phyloP scores from a whole-genome alignment of 1,140 invertebrate species.

The Sminthurinus signatus region DNA sequence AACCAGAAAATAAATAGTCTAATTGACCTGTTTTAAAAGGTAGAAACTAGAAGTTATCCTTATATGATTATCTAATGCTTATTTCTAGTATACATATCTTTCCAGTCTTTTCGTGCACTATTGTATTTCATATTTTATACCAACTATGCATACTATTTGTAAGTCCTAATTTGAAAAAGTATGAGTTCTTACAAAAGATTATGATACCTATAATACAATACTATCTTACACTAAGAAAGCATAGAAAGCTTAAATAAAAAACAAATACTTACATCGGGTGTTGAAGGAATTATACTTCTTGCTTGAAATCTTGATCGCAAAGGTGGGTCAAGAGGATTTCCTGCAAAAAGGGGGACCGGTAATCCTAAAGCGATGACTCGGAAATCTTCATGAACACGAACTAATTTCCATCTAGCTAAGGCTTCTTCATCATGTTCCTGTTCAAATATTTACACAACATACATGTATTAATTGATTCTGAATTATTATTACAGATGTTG shows the following conservation, averaged over 20 bases:
- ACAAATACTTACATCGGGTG: slow-evolving; percentile 54
- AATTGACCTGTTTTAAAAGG: no score
- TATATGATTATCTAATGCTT: no score
- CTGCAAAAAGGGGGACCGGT: slow-evolving; percentile 77
- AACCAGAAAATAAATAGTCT: no score
- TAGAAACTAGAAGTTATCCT: no score
- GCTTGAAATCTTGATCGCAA: slow-evolving; percentile 87
- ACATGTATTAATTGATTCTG: no score
- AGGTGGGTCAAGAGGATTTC: slow-evolving; percentile 92
- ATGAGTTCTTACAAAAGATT: not conserved
- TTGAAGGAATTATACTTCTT: slow-evolving; percentile 62
- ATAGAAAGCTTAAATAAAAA: not conserved
- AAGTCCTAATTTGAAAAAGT: no score
- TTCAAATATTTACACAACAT: no score
- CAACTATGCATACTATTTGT: no score
- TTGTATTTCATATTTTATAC: no score
- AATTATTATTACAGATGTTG: no score
- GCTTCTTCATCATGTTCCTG: slow-evolving; percentile 71
- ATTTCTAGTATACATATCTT: no score
- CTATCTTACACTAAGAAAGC: not conserved
- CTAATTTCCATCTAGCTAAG: slow-evolving; percentile 75
- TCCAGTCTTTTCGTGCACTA: no score
- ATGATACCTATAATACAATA: not conserved
- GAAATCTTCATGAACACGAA: slow-evolving; percentile 85
- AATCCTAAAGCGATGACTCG: slow-evolving; percentile 83